A percentile compares a stretch with the other conserved stretches of the same genome.
phyloP scores from a whole-genome alignment of 2,797 vertebrate genomes.

The Chanos chanos region DNA sequence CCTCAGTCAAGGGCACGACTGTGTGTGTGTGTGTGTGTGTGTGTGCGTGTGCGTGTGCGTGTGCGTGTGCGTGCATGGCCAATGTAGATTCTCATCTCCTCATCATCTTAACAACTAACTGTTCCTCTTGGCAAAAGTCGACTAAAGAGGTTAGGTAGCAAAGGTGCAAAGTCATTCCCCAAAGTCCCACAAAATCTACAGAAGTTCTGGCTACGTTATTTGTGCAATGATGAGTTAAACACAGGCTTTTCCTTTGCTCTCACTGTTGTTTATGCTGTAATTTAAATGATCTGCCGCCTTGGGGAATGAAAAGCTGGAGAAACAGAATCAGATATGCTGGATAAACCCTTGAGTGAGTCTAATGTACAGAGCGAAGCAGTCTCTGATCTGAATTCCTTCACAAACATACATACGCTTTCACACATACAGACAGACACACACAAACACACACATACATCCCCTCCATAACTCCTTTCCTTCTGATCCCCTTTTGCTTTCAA shows the following conservation, averaged over 20 bases:
- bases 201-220: not conserved
- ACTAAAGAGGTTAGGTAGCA: not conserved
- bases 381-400: constrained; percentile 8
- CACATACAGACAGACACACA: not conserved
- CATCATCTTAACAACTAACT: not conserved
- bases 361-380: not conserved
- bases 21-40: not conserved
- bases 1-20: not conserved
- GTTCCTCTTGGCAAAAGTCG: not conserved
- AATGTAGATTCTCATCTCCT: not conserved
- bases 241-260: constrained; percentile 9
- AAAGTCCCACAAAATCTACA: not conserved
- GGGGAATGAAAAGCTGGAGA: constrained; percentile 1
- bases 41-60: not conserved
- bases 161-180: constrained; percentile 8
- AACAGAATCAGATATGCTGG: constrained; percentile 1
- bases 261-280: constrained; percentile 20
- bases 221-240: not conserved
- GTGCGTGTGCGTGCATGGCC: not conserved
- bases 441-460: not conserved
- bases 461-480: not conserved
- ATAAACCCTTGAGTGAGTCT: constrained; percentile 17
- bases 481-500: constrained; percentile 27
- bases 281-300: constrained; percentile 1
- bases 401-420: not conserved